A percentile compares a stretch with the other conserved stretches of the same genome.
Evolutionary conservation across 2,888 invertebrate species (phyloP).

Genomic region (Chaetoderma sp.): DNA sequence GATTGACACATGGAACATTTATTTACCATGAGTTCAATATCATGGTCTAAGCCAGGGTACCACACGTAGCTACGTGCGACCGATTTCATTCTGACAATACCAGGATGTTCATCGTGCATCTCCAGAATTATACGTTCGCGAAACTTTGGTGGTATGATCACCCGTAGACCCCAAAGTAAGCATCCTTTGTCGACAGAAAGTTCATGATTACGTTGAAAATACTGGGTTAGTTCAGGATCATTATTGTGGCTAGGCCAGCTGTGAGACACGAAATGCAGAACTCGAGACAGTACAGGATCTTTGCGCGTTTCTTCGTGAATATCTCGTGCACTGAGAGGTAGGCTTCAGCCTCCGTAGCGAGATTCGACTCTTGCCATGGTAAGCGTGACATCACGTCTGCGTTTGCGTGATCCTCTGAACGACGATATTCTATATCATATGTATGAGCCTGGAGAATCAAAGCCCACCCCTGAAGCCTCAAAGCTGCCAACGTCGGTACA

Average conservation of each 20-base stretch:
- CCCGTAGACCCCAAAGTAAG: slow-evolving; percentile 31
- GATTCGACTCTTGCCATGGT: slow-evolving; percentile 23
- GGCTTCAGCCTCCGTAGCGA: slow-evolving; percentile 4
- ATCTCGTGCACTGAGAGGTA: slow-evolving; percentile 28
- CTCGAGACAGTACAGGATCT: slow-evolving; percentile 20
- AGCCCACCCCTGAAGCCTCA: slow-evolving; percentile 51
- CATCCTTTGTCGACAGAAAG: slow-evolving; percentile 20
- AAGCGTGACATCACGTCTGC: slow-evolving; percentile 58
- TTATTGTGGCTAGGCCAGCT: slow-evolving; percentile 1
- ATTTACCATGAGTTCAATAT: too few relatives aligned
- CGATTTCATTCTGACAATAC: slow-evolving; percentile 39
- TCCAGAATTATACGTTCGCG: slow-evolving; percentile 25
- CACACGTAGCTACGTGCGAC: slow-evolving; percentile 35
- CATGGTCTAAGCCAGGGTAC: too few relatives aligned
- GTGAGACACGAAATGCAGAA: not conserved
- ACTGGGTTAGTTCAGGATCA: slow-evolving; percentile 19
- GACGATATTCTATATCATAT: slow-evolving; percentile 55
- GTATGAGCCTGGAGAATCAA: slow-evolving; percentile 57
- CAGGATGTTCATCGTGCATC: slow-evolving; percentile 34
- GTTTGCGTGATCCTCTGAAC: slow-evolving; percentile 49
- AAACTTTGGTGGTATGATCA: slow-evolving; percentile 34
- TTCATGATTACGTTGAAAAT: slow-evolving; percentile 22
- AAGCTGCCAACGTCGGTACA: slow-evolving; percentile 50
- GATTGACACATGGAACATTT: too few relatives aligned
- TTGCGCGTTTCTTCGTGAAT: slow-evolving; percentile 25